Evolutionary conservation across 1,140 invertebrate species (phyloP).

Genomic region (Panulirus ornatus): DNA sequence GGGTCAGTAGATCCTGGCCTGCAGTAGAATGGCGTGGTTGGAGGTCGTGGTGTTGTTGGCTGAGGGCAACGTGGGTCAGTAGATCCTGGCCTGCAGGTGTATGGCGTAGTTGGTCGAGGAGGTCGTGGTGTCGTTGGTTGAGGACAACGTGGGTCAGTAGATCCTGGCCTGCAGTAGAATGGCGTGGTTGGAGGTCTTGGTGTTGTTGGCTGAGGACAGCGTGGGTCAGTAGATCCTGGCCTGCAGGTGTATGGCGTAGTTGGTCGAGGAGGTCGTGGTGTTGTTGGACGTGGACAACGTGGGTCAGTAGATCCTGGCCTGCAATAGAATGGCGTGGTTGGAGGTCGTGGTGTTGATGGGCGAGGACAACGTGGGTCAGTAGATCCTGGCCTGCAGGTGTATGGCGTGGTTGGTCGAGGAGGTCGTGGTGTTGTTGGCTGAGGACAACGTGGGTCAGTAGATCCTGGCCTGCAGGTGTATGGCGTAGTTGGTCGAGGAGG

Average conservation of each 20-base stretch:
- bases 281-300: not conserved
- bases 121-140: constrained; percentile 35
- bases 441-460: constrained; percentile 24
- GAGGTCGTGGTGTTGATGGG: constrained; percentile 53
- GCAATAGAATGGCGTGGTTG: constrained; percentile 56
- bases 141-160: constrained; percentile 77
- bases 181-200: not conserved
- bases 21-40: constrained; percentile 42
- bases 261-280: not conserved
- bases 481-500: constrained; percentile 27
- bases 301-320: constrained; percentile 31
- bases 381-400: constrained; percentile 21
- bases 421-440: not conserved
- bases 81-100: constrained; percentile 76
- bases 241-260: not conserved
- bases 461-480: constrained; percentile 30
- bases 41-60: constrained; percentile 27
- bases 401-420: constrained; percentile 63
- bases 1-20: constrained; percentile 45
- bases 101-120: not conserved
- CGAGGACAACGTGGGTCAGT: constrained; percentile 75
- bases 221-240: not conserved
- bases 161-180: constrained; percentile 77
- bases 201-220: not conserved
- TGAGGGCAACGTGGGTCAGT: constrained; percentile 77